These are phyloP conservation scores for Acrobasis suavella DNA, from an alignment of 2,888 invertebrate genomes.

Conservation along the genomic window DNA sequence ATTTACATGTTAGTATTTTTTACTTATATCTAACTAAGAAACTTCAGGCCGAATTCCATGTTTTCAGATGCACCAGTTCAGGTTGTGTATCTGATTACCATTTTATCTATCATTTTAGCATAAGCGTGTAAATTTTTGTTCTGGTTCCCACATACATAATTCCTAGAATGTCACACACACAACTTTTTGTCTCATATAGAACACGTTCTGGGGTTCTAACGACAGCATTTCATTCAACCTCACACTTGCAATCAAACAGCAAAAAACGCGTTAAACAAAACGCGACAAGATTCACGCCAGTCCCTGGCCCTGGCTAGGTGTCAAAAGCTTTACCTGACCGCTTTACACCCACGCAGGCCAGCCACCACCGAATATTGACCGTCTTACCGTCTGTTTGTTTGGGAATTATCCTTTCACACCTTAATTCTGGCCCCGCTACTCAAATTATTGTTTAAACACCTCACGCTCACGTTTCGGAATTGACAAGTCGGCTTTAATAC, in stretches of 20 bases:
- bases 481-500: conserved; percentile 45
- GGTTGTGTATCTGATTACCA: too few relatives aligned
- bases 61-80: too few relatives aligned
- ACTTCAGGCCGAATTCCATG: too few relatives aligned
- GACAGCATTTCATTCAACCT: conserved; percentile 50
- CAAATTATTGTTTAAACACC: conserved; percentile 70
- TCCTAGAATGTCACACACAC: background rate
- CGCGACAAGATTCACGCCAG: conserved; percentile 74
- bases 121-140: background rate
- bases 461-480: conserved; percentile 52
- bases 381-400: conserved; percentile 71
- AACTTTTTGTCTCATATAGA: background rate
- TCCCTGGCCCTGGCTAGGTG: conserved; percentile 68
- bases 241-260: conserved; percentile 56
- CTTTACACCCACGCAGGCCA: conserved; percentile 65
- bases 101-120: too few relatives aligned
- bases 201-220: conserved; percentile 30
- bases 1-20: too few relatives aligned
- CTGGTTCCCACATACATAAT: background rate
- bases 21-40: too few relatives aligned
- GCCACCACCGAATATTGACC: conserved; percentile 60
- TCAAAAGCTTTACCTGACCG: conserved; percentile 81
- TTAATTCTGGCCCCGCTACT: conserved; percentile 63
- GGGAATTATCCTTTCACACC: conserved; percentile 79
- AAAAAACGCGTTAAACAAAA: conserved; percentile 74